Evolutionary conservation across 2,113 vertebrate genomes (phyloP).

Genomic region (Polypterus bichir): DNA sequence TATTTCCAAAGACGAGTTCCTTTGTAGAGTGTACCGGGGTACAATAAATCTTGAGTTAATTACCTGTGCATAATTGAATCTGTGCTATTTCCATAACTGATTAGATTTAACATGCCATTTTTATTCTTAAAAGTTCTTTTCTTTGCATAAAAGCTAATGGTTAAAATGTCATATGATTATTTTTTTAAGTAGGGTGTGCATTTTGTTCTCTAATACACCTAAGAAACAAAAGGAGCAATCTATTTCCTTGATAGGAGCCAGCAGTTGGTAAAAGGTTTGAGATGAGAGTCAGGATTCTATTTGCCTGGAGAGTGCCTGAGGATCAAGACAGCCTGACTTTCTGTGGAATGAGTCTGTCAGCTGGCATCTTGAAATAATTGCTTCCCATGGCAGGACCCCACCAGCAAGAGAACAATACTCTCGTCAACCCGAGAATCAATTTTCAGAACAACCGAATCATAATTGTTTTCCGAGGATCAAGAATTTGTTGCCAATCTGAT

Average conservation of each 20-base stretch:
- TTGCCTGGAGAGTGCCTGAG: conserved; percentile 94
- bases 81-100: too few species aligned
- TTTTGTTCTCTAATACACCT: conserved; percentile 60
- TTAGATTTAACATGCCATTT: too few species aligned
- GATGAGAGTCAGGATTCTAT: conserved; percentile 86
- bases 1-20: too few species aligned
- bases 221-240: conserved; percentile 79
- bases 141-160: too few species aligned
- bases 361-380: conserved; percentile 92
- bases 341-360: conserved; percentile 84
- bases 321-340: conserved; percentile 74
- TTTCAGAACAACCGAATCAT: conserved; percentile 70
- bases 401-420: conserved; percentile 66
- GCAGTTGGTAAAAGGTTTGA: conserved; percentile 80
- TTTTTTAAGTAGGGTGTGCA: conserved; percentile 54
- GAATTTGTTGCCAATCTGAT: conserved; percentile 75
- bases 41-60: too few species aligned
- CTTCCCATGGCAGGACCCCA: conserved; percentile 93
- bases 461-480: conserved; percentile 73
- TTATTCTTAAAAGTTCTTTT: too few species aligned
- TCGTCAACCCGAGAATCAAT: conserved; percentile 75
- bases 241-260: conserved; percentile 80
- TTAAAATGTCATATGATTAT: conserved; percentile 56
- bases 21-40: too few species aligned
- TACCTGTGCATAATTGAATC: too few species aligned